Conservation (phyloP, 2,113 vertebrate species). For the Chloroceryle aenea region DNA sequence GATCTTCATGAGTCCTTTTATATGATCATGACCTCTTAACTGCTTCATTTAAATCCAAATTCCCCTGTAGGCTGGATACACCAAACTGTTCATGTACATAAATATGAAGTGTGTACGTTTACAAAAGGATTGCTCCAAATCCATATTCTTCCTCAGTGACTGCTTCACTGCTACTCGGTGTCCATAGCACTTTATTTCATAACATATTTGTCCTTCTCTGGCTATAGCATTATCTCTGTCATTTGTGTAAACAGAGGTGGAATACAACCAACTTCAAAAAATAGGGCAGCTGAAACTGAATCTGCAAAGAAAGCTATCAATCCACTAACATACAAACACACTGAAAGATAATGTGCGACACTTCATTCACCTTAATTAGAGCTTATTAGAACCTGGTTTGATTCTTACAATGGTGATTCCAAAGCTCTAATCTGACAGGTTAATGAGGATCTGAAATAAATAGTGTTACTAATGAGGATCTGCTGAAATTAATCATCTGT, state of each 20-base stretch:
- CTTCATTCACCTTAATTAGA: conserved; percentile 49
- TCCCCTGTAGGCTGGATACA: background rate
- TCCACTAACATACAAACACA: background rate
- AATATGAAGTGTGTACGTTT: background rate
- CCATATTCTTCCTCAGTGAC: background rate
- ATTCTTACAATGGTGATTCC: conserved; percentile 37
- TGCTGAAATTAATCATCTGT: conserved; percentile 58
- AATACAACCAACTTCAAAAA: background rate
- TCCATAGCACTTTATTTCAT: background rate
- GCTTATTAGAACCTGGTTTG: conserved; percentile 46
- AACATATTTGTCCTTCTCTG: background rate
- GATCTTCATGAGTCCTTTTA: background rate
- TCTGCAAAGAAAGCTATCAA: background rate
- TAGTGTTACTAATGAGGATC: conserved; percentile 56
- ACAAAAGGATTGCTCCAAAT: background rate
- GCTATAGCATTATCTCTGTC: background rate
- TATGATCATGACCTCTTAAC: background rate
- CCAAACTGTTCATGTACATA: background rate
- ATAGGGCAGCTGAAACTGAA: background rate
- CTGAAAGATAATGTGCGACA: background rate
- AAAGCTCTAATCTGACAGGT: conserved; percentile 47
- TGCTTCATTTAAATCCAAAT: background rate
- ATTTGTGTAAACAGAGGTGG: background rate
- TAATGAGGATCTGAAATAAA: conserved; percentile 58
- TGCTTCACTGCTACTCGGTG: background rate